These are phyloP conservation scores for Dreissena rostriformis DNA, from an alignment of 1,140 invertebrate species.

Conservation along the genomic window DNA sequence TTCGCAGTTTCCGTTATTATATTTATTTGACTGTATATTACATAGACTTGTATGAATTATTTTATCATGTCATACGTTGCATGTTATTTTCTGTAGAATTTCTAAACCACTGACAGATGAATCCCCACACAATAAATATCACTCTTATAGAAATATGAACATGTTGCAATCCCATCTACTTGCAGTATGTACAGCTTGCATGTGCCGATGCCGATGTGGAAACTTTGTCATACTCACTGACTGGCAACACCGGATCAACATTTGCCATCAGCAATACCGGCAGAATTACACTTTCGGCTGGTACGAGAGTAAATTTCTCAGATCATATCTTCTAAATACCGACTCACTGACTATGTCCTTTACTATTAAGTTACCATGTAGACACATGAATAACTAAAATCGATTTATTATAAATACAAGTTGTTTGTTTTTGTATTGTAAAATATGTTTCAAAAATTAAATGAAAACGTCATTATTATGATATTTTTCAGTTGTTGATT, in stretches of 20 bases:
- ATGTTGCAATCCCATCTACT: background rate
- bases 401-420: slow-evolving; percentile 10
- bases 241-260: slow-evolving; percentile 55
- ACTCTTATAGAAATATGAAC: too few relatives aligned
- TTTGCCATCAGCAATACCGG: slow-evolving; percentile 56
- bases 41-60: too few relatives aligned
- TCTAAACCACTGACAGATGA: too few relatives aligned
- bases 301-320: slow-evolving; percentile 46
- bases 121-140: too few relatives aligned
- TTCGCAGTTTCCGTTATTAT: too few relatives aligned
- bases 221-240: slow-evolving; percentile 57
- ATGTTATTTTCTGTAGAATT: too few relatives aligned
- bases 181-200: slow-evolving; percentile 55
- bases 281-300: slow-evolving; percentile 52
- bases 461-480: background rate
- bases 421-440: too few relatives aligned
- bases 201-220: slow-evolving; percentile 63
- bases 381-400: slow-evolving; percentile 68
- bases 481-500: background rate
- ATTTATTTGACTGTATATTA: too few relatives aligned
- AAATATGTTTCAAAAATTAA: background rate
- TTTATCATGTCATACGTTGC: too few relatives aligned
- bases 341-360: too few relatives aligned
- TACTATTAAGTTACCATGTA: background rate
- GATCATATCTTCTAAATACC: too few relatives aligned